phyloP scores from a whole-genome alignment of 2,888 invertebrate genomes.

The Pristionchus fissidentatus region DNA sequence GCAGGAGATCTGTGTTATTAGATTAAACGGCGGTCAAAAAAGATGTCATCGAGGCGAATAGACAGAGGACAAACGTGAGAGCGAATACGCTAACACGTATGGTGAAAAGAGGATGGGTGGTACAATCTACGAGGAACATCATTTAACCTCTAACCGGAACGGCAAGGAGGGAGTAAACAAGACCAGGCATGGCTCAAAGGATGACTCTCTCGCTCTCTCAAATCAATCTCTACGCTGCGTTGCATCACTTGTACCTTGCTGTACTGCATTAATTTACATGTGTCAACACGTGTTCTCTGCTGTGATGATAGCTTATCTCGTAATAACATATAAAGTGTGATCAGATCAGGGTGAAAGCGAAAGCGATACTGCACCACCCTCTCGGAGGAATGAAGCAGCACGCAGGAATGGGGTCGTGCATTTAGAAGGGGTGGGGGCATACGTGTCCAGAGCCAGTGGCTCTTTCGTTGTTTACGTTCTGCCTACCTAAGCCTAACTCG shows the following conservation, averaged over 20 bases:
- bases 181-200: neutral
- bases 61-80: too few relatives aligned
- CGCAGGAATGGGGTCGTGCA: neutral
- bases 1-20: too few relatives aligned
- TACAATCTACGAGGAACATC: too few relatives aligned
- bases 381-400: neutral
- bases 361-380: neutral
- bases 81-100: too few relatives aligned
- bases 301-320: constrained; percentile 16
- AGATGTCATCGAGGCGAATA: too few relatives aligned
- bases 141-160: too few relatives aligned
- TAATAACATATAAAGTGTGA: constrained; percentile 34
- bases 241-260: neutral
- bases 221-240: neutral
- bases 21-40: too few relatives aligned
- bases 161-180: neutral
- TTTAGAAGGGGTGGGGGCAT: neutral
- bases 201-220: neutral
- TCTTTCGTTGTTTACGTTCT: too few relatives aligned
- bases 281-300: neutral
- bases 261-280: neutral
- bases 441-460: too few relatives aligned
- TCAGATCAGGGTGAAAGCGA: constrained; percentile 39
- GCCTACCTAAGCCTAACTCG: too few relatives aligned
- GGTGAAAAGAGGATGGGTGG: too few relatives aligned